Conservation (phyloP, 2,797 vertebrate genomes). For the Sebastolobus altivelis region DNA sequence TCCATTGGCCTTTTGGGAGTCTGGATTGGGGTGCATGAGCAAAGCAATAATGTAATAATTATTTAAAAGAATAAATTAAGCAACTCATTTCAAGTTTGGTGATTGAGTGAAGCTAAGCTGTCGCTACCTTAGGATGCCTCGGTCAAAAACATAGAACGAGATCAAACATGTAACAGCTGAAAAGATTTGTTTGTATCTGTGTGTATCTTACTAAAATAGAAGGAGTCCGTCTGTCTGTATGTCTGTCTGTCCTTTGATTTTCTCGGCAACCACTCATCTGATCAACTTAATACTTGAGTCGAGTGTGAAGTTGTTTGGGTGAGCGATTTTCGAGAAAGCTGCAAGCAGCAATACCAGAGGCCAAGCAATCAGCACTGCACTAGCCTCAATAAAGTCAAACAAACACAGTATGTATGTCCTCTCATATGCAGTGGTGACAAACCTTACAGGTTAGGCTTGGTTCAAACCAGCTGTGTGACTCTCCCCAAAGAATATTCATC, state of each 20-base stretch:
- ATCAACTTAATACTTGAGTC: background rate
- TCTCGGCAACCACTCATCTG: background rate
- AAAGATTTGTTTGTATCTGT: background rate
- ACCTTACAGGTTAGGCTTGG: background rate
- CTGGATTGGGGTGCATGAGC: conserved; percentile 19
- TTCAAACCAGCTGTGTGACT: conserved; percentile 13
- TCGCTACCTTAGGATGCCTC: background rate
- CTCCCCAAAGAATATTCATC: conserved; percentile 8
- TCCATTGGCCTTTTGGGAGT: conserved; percentile 15
- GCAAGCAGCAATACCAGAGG: background rate
- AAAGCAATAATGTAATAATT: conserved; percentile 34
- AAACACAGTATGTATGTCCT: background rate
- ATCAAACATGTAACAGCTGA: conserved; percentile 3
- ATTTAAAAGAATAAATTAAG: conserved; percentile 37
- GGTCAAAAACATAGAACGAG: background rate
- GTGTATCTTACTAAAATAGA: background rate
- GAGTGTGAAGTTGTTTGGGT: background rate
- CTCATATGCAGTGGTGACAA: conserved; percentile 3
- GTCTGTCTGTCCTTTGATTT: background rate
- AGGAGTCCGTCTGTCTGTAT: background rate
- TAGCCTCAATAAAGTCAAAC: background rate
- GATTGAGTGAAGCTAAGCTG: conserved; percentile 6
- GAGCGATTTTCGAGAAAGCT: background rate
- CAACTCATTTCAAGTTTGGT: conserved; percentile 16
- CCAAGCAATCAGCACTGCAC: background rate